Percentiles rank a stretch among this genome's conserved stretches.
phyloP scores from a whole-genome alignment of 2,797 vertebrate species.

The Lacerta bilineata region DNA sequence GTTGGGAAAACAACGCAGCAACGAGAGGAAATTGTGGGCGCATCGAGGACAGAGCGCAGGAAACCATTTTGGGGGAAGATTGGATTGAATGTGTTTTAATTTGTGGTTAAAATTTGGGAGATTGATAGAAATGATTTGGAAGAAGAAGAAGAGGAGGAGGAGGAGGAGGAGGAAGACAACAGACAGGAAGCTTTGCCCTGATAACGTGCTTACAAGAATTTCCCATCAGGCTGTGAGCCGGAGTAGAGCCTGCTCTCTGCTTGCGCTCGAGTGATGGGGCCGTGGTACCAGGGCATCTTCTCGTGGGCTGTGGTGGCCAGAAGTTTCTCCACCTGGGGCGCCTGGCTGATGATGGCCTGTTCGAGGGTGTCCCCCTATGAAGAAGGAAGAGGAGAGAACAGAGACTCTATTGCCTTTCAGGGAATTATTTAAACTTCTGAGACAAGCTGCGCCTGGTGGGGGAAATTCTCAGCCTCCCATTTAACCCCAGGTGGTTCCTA shows the following conservation, averaged over 20 bases:
- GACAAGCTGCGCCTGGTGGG: no score
- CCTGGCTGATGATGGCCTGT: slow-evolving; percentile 95
- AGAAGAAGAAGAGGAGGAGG: no score
- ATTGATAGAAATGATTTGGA: no score
- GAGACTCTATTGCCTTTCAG: neutral
- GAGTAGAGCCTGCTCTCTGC: slow-evolving; percentile 91
- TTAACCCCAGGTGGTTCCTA: no score
- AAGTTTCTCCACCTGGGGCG: slow-evolving; percentile 95
- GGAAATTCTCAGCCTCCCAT: no score
- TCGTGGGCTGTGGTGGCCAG: slow-evolving; percentile 95
- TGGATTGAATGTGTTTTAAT: no score
- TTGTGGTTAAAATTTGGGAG: no score
- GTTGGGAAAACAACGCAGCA: no score
- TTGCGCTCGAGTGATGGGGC: slow-evolving; percentile 84
- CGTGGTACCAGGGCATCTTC: slow-evolving; percentile 94
- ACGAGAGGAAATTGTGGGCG: no score
- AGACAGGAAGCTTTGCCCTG: neutral
- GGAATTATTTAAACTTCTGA: neutral
- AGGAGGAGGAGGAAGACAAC: no score
- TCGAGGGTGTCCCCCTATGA: slow-evolving; percentile 93
- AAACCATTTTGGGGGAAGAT: no score
- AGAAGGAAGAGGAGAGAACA: neutral
- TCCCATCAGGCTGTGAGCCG: slow-evolving; percentile 91
- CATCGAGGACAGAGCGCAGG: no score
- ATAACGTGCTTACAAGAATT: slow-evolving; percentile 89